Conservation (phyloP, 37 sponge, comb jelly and placozoan species). For the Bolinopsis microptera region DNA sequence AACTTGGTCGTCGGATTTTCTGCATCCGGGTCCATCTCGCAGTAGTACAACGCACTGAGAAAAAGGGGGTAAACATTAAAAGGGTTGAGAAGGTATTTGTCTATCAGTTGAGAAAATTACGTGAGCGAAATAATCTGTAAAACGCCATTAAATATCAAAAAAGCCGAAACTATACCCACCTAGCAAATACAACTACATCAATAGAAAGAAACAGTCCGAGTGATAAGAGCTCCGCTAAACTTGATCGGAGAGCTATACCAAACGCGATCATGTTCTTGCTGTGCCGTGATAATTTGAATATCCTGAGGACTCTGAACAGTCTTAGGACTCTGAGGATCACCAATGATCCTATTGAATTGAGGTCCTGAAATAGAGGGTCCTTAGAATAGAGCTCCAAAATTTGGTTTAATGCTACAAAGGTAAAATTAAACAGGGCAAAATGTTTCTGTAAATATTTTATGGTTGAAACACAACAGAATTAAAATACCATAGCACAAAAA, state of each 20-base stretch:
- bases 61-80: too few species aligned
- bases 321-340: conserved; percentile 39
- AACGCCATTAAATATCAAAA: neutral
- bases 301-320: conserved; percentile 6
- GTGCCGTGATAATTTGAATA: conserved; percentile 52
- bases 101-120: neutral
- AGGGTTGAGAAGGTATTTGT: neutral
- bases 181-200: conserved; percentile 51
- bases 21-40: neutral
- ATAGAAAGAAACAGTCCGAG: conserved; percentile 49
- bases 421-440: too few species aligned
- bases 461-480: too few species aligned
- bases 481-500: too few species aligned
- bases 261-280: conserved; percentile 58
- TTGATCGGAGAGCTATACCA: conserved; percentile 35
- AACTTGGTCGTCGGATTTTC: neutral
- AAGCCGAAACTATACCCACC: neutral
- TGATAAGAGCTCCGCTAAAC: conserved; percentile 45
- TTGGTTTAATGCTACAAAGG: too few species aligned
- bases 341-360: conserved; percentile 6
- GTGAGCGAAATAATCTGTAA: too few species aligned
- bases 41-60: conserved; percentile 56
- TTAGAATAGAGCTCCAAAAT: too few species aligned
- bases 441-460: too few species aligned
- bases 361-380: conserved; percentile 54